phyloP scores from a whole-genome alignment of 1,140 invertebrate genomes.

The Brachionus plicatilis region DNA sequence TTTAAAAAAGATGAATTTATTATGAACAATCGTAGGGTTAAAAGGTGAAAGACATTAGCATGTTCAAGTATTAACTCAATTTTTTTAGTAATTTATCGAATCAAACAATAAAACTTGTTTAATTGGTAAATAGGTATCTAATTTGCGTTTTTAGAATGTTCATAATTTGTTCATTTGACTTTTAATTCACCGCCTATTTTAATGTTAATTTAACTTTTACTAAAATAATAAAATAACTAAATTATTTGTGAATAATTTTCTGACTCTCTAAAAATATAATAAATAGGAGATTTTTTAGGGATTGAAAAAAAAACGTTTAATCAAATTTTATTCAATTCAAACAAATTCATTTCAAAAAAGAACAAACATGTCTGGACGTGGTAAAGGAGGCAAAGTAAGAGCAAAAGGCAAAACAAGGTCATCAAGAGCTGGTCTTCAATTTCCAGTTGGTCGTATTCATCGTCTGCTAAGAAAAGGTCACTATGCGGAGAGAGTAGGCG shows the following conservation, averaged over 20 bases:
- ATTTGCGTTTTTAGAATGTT: neutral
- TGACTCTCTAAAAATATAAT: neutral
- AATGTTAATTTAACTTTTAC: neutral
- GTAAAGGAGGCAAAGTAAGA: constrained; percentile 61
- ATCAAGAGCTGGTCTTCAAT: constrained; percentile 63
- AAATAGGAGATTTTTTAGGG: neutral
- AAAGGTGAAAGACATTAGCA: neutral
- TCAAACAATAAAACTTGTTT: neutral
- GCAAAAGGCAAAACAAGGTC: constrained; percentile 61
- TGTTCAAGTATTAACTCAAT: neutral
- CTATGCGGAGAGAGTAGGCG: constrained; percentile 64
- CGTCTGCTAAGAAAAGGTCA: constrained; percentile 59
- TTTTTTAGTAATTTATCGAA: neutral
- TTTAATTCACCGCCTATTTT: neutral
- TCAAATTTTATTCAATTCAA: too few relatives aligned
- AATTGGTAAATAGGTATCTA: neutral
- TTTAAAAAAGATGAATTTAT: neutral
- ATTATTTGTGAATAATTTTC: neutral
- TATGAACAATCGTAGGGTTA: neutral
- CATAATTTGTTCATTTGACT: neutral
- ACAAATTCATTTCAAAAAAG: too few relatives aligned
- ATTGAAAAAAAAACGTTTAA: too few relatives aligned
- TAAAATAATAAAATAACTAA: neutral
- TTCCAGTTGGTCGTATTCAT: constrained; percentile 64
- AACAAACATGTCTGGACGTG: constrained; percentile 47